phyloP scores from a whole-genome alignment of 1,140 invertebrate species.

The Saxidomus purpurata region DNA sequence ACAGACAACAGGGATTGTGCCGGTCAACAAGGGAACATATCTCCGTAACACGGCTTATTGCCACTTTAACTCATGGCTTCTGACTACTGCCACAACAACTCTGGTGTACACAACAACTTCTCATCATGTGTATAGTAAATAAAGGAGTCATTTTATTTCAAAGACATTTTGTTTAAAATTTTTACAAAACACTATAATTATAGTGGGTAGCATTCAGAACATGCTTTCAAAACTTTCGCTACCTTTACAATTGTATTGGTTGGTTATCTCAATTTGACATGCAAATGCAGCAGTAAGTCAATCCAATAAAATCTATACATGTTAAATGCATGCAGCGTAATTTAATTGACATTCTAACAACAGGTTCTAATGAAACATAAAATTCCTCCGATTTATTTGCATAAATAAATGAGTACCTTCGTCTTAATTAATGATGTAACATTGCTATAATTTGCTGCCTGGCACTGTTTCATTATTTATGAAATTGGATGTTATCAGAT shows the following conservation, averaged over 20 bases:
- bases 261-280: no score
- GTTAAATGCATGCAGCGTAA: background rate
- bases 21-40: background rate
- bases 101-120: no score
- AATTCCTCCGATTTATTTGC: background rate
- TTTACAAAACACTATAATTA: no score
- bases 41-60: background rate
- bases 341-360: background rate
- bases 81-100: no score
- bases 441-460: background rate
- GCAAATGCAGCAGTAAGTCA: no score
- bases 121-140: no score
- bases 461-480: background rate
- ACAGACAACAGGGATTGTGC: background rate
- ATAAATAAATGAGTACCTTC: background rate
- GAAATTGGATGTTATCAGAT: background rate
- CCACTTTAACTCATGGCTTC: background rate
- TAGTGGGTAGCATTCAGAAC: no score
- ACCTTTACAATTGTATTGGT: no score
- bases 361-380: background rate
- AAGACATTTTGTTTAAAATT: no score
- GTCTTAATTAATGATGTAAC: background rate
- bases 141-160: no score
- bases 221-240: no score
- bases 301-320: background rate